phyloP scores from a whole-genome alignment of 2,797 vertebrate species.

The Catostomus latipinnis region DNA sequence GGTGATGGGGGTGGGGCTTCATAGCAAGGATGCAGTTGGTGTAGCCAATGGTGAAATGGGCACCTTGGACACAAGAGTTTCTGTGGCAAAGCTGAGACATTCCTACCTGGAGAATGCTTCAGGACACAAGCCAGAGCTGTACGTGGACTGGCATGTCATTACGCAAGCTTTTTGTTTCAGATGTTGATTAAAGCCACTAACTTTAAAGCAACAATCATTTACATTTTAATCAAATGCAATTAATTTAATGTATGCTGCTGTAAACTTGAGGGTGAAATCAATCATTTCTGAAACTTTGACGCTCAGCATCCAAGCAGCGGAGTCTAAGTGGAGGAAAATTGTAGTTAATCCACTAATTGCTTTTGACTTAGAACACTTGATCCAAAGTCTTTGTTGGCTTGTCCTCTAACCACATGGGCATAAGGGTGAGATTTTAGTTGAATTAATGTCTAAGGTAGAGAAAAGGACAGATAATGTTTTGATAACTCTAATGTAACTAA shows the following conservation, averaged over 20 bases:
- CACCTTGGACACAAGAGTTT: conserved; percentile 91
- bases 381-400: too few species aligned
- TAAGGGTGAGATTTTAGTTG: too few species aligned
- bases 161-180: background rate
- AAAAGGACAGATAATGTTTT: too few species aligned
- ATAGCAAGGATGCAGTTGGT: conserved; percentile 63
- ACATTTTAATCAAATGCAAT: background rate
- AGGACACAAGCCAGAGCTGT: conserved; percentile 89
- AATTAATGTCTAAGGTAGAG: too few species aligned
- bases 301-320: too few species aligned
- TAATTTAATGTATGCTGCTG: too few species aligned
- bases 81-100: conserved; percentile 93
- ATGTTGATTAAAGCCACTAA: conserved; percentile 39
- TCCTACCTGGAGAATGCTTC: conserved; percentile 92
- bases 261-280: too few species aligned
- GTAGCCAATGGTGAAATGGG: conserved; percentile 81
- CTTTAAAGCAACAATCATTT: background rate
- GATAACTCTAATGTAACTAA: background rate
- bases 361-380: too few species aligned
- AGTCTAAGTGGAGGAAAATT: too few species aligned
- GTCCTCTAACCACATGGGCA: too few species aligned
- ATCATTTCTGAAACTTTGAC: too few species aligned
- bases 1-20: conserved; percentile 51
- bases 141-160: conserved; percentile 81
- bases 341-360: too few species aligned